These are phyloP conservation scores for Mylabris sibirica DNA, from an alignment of 2,888 invertebrate genomes.

Conservation along the genomic window DNA sequence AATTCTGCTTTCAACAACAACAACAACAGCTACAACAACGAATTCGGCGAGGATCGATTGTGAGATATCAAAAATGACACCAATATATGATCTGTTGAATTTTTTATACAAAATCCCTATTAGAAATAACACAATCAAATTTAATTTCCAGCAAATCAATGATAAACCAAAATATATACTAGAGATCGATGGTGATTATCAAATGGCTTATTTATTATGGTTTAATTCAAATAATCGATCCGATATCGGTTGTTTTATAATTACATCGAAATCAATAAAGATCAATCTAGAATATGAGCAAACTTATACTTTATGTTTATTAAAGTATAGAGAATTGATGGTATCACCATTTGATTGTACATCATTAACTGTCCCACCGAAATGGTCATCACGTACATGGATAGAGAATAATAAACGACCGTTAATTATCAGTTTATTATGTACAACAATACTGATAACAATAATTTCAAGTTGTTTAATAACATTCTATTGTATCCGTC, in stretches of 20 bases:
- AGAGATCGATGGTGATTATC: not conserved
- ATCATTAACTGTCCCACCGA: conserved; percentile 17
- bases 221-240: not conserved
- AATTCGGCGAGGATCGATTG: not conserved
- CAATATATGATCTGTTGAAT: conserved; percentile 7
- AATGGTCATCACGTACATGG: conserved; percentile 34
- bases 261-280: not conserved
- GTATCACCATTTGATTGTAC: conserved; percentile 23
- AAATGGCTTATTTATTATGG: not conserved
- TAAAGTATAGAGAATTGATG: not conserved
- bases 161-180: not conserved
- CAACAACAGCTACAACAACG: not conserved
- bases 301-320: conserved; percentile 23
- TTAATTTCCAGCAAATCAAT: not conserved
- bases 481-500: conserved; percentile 65
- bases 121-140: not conserved
- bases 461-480: conserved; percentile 53
- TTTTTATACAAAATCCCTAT: not conserved
- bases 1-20: not conserved
- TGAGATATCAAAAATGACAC: not conserved
- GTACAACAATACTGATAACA: conserved; percentile 17
- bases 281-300: not conserved
- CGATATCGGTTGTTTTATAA: not conserved
- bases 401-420: conserved; percentile 51
- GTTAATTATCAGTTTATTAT: conserved; percentile 19